phyloP scores from a whole-genome alignment of 2,888 invertebrate species.

The Dynastes grantii region DNA sequence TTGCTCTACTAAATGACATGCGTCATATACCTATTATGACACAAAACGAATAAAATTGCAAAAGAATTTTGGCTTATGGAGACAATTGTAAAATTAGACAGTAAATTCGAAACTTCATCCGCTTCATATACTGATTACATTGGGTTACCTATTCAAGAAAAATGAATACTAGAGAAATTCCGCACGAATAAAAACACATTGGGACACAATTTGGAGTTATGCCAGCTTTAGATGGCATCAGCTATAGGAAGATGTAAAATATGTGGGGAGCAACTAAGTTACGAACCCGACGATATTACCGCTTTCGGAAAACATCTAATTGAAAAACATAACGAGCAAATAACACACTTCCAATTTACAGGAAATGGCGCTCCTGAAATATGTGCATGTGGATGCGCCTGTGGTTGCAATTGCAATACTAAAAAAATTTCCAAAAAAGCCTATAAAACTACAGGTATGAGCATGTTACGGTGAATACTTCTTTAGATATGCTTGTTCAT shows the following conservation, averaged over 20 bases:
- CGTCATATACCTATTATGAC: constrained; percentile 37
- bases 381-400: constrained; percentile 52
- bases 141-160: constrained; percentile 21
- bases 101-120: constrained; percentile 35
- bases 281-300: constrained; percentile 60
- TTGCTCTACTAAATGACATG: constrained; percentile 15
- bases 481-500: neutral
- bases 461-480: neutral
- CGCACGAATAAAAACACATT: constrained; percentile 3
- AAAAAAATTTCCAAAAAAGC: constrained; percentile 53
- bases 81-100: constrained; percentile 47
- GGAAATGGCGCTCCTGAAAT: constrained; percentile 41
- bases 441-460: constrained; percentile 61
- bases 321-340: constrained; percentile 61
- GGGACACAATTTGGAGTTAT: constrained; percentile 26
- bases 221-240: constrained; percentile 58
- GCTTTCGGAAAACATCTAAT: constrained; percentile 64
- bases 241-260: constrained; percentile 61
- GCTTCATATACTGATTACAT: constrained; percentile 7
- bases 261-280: constrained; percentile 63
- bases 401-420: constrained; percentile 50
- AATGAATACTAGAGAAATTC: constrained; percentile 44
- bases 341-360: constrained; percentile 61
- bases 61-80: constrained; percentile 50
- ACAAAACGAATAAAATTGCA: constrained; percentile 22